Base-by-base conservation (phyloP, 2,888 invertebrate genomes). In the Torymus texanus region DNA sequence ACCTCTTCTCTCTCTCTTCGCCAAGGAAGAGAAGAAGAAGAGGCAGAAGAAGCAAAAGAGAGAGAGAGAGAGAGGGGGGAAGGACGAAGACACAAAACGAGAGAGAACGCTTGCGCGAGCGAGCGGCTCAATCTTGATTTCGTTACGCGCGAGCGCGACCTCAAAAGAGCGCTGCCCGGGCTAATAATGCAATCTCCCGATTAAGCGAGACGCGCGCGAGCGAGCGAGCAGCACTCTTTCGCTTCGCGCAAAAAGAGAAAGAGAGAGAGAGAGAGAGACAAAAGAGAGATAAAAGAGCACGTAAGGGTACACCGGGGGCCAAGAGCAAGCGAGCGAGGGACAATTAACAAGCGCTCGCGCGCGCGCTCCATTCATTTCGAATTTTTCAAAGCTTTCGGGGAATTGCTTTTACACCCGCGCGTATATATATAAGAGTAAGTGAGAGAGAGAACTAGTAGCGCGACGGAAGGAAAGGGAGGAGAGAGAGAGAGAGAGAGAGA, bases 151-250 rank as follows among this genome's bases (percentile, higher is more conserved):
- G 71, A 58, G 74, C 67, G 74, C 79, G 67, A 67, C 75, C 78
- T 79, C 70, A 79, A 79, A 79, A 79, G 79, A 75, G 56, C 62
- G 61, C 61, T 5, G 13, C 65, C 55, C 78, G 71, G 68, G 81
- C 81, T 81, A 81, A 81, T 81, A 81, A 81, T 81, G 79, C 79
- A 81, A 81, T 81, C 79, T 81, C 75, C 76, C 77, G 81, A 81
- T 81, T 81, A 81, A 81, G 74, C 81, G 81, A 81, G 78, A 78
- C 80, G 29, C 29, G 24, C 2, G 24, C 24, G 24, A 24, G 29
- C 29, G 29, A 29, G 29, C 29, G 74, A n/a, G n/a, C n/a, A n/a
- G n/a, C n/a, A n/a, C 71, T 65, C 67, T 50, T 50, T 58, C 62
- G 77, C 18, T 8, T 16, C 8, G 29, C 29, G 29, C 29, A 29